These are phyloP conservation scores for Abrostola triplasia DNA, from an alignment of 2,888 invertebrate species.

Conservation along the genomic window DNA sequence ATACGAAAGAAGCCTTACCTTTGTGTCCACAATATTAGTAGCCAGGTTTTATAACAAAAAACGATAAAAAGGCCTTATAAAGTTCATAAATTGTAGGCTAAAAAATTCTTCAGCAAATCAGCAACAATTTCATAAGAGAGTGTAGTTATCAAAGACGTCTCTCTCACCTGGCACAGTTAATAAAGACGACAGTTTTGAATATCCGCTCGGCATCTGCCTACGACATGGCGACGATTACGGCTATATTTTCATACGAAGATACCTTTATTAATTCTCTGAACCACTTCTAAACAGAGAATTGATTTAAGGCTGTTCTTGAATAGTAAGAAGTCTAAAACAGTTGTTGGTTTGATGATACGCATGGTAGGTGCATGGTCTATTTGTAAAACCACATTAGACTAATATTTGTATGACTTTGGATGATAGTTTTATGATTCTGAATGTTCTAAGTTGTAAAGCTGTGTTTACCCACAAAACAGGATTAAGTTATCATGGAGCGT, in stretches of 20 bases:
- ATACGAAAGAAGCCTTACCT: too few species aligned
- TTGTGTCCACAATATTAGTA: not conserved
- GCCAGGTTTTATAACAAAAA: not conserved
- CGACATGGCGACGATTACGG: slow-evolving; percentile 47
- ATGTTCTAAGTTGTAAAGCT: too few species aligned
- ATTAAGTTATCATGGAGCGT: too few species aligned
- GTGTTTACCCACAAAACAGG: too few species aligned
- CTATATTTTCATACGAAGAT: slow-evolving; percentile 48
- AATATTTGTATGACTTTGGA: too few species aligned
- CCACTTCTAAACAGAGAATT: slow-evolving; percentile 21
- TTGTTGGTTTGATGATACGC: too few species aligned
- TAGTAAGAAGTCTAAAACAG: too few species aligned
- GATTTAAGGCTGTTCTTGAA: not conserved
- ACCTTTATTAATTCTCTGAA: slow-evolving; percentile 34
- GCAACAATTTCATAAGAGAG: slow-evolving; percentile 45
- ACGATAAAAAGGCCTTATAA: not conserved
- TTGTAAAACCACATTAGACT: too few species aligned
- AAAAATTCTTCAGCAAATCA: slow-evolving; percentile 23
- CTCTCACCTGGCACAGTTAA: slow-evolving; percentile 63
- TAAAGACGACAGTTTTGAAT: slow-evolving; percentile 66
- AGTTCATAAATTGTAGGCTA: not conserved
- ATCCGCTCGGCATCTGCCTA: slow-evolving; percentile 61
- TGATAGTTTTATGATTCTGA: too few species aligned
- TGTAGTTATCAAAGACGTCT: slow-evolving; percentile 55
- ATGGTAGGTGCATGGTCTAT: too few species aligned